Percentiles rank a stretch among this genome's conserved stretches.
Conservation (phyloP, 2,888 invertebrate species). For the Ypsolopha scabrella region DNA sequence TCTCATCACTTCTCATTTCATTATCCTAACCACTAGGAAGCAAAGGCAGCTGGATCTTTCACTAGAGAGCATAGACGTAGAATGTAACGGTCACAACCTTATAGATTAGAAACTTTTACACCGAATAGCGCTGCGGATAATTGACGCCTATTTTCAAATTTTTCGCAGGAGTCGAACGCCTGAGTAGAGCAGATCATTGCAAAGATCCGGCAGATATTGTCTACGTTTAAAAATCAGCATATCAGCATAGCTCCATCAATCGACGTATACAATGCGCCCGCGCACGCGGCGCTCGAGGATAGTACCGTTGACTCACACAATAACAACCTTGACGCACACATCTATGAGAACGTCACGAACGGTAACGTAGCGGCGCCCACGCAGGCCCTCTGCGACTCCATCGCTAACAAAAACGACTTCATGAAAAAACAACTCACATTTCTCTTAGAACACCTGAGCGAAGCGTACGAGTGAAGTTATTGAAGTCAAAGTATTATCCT, state of each 20-base stretch:
- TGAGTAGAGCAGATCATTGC: constrained; percentile 90
- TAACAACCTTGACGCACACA: constrained; percentile 34
- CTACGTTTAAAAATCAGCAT: constrained; percentile 79
- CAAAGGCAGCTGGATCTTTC: constrained; percentile 34
- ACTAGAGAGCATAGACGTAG: constrained; percentile 44
- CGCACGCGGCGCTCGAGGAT: constrained; percentile 43
- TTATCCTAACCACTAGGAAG: constrained; percentile 27
- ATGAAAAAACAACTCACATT: constrained; percentile 70
- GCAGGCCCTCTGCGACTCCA: constrained; percentile 56
- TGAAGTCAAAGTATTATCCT: constrained; percentile 53
- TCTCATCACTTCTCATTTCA: constrained; percentile 35
- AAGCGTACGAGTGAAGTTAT: constrained; percentile 72
- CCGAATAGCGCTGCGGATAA: constrained; percentile 34
- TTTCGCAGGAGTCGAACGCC: constrained; percentile 86
- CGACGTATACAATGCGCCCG: constrained; percentile 58
- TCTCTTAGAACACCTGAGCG: constrained; percentile 74
- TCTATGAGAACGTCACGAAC: constrained; percentile 56
- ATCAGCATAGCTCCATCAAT: constrained; percentile 59
- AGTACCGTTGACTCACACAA: constrained; percentile 51
- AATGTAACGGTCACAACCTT: constrained; percentile 9
- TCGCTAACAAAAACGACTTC: constrained; percentile 60
- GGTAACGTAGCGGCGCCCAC: constrained; percentile 61
- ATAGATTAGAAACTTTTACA: constrained; percentile 4
- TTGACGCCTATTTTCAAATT: constrained; percentile 53
- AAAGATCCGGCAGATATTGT: constrained; percentile 84